Conservation (phyloP, 2,113 vertebrate species). For the Procapra przewalskii region DNA sequence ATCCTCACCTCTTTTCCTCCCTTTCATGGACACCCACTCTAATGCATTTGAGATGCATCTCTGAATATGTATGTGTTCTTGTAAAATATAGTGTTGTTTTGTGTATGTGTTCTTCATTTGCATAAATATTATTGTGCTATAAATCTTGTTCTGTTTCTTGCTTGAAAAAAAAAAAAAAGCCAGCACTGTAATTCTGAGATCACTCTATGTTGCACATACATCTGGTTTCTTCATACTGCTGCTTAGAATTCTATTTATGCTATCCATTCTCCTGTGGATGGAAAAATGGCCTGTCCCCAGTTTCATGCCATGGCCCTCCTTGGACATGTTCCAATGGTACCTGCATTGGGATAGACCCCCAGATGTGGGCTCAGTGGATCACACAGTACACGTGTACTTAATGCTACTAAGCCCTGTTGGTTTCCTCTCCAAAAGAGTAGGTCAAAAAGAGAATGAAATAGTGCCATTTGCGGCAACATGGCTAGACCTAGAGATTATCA, state of each 20-base stretch:
- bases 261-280: background rate
- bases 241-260: background rate
- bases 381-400: background rate
- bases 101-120: conserved; percentile 59
- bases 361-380: background rate
- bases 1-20: background rate
- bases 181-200: conserved; percentile 11
- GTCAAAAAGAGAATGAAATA: background rate
- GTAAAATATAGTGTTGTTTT: conserved; percentile 53
- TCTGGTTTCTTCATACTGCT: conserved; percentile 12
- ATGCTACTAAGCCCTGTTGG: background rate
- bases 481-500: background rate
- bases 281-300: background rate
- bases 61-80: conserved; percentile 44
- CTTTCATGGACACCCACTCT: background rate
- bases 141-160: conserved; percentile 63
- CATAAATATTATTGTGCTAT: conserved; percentile 68
- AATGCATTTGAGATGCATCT: conserved; percentile 42
- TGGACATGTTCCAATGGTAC: background rate
- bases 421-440: background rate
- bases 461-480: background rate
- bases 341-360: background rate
- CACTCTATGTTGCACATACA: background rate
- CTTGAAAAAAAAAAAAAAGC: conserved; percentile 23
- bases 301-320: background rate